Percentiles rank a stretch among this genome's conserved stretches.
Conservation (phyloP, 2,113 vertebrate genomes). For the Caloenas nicobarica region DNA sequence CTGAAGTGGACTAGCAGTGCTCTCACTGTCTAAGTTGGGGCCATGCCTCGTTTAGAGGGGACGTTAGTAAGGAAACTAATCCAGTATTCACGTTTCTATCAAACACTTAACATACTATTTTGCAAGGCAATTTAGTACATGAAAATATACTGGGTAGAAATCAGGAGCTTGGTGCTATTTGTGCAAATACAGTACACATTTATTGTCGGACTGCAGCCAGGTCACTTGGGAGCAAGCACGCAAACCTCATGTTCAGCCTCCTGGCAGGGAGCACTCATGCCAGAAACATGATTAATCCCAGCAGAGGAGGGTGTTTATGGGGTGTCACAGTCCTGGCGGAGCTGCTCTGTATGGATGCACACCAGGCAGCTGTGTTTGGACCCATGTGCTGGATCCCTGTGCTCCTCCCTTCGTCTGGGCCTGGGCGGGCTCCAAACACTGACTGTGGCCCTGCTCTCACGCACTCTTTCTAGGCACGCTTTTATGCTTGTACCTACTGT, state of each 20-base stretch:
- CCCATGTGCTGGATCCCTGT: rapidly evolving
- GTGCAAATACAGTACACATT: neutral
- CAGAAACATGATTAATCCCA: slow-evolving; percentile 52
- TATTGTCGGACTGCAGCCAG: slow-evolving; percentile 30
- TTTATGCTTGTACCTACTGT: neutral
- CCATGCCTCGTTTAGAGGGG: neutral
- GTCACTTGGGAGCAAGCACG: slow-evolving; percentile 5
- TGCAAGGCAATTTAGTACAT: neutral
- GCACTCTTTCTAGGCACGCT: neutral
- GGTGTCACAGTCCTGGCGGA: slow-evolving; percentile 28
- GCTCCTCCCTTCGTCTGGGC: neutral
- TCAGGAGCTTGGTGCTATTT: neutral
- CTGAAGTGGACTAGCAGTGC: neutral
- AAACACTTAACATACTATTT: neutral
- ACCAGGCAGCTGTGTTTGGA: slow-evolving; percentile 44
- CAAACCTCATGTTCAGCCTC: slow-evolving; percentile 32
- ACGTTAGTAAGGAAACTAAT: neutral
- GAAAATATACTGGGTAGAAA: neutral
- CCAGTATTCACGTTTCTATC: neutral
- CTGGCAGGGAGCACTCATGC: neutral
- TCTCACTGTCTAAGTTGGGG: neutral
- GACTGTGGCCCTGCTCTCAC: neutral
- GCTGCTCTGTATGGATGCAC: neutral
- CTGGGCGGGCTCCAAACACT: neutral
- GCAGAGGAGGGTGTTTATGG: slow-evolving; percentile 50